These are phyloP conservation scores for Drosophila nikananu DNA, from an alignment of 1,140 invertebrate species.

Conservation along the genomic window DNA sequence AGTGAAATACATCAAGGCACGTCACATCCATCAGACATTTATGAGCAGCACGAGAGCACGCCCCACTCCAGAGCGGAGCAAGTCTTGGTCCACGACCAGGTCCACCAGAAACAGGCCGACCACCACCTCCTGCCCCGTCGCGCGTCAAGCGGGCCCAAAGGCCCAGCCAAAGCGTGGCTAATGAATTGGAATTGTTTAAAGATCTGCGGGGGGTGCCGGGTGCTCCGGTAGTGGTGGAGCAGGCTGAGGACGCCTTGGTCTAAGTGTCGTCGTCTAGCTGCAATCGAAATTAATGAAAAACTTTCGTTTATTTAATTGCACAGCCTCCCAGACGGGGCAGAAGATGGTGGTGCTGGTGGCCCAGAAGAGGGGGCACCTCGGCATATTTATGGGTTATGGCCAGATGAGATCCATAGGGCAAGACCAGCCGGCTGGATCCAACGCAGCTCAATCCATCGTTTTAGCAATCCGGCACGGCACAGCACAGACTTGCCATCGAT, in stretches of 20 bases:
- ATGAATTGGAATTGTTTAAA: conserved; percentile 80
- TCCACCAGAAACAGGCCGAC: conserved; percentile 41
- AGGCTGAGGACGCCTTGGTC: conserved; percentile 40
- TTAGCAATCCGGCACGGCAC: conserved; percentile 3
- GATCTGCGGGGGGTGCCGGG: conserved; percentile 31
- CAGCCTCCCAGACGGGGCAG: conserved; percentile 52
- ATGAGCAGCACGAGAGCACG: conserved; percentile 81
- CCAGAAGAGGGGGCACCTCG: conserved; percentile 45
- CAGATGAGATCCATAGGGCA: conserved; percentile 80
- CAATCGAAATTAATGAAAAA: conserved; percentile 83
- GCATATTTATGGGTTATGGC: conserved; percentile 72
- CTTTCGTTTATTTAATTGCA: conserved; percentile 83
- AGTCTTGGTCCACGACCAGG: conserved; percentile 35
- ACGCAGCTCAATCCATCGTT: conserved; percentile 35
- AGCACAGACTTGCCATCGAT: conserved; percentile 39
- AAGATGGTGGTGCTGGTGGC: conserved; percentile 22
- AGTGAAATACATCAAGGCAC: conserved; percentile 83
- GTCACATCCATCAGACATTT: conserved; percentile 82
- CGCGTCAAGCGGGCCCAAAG: conserved; percentile 58
- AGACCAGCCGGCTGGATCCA: conserved; percentile 49
- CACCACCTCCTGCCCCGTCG: conserved; percentile 3
- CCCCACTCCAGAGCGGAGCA: conserved; percentile 53
- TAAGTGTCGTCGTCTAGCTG: conserved; percentile 67
- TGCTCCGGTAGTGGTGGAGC: conserved; percentile 1
- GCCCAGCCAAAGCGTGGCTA: conserved; percentile 71